These are phyloP conservation scores for Saccopteryx bilineata DNA, from an alignment of 2,113 vertebrate genomes.

Conservation along the genomic window DNA sequence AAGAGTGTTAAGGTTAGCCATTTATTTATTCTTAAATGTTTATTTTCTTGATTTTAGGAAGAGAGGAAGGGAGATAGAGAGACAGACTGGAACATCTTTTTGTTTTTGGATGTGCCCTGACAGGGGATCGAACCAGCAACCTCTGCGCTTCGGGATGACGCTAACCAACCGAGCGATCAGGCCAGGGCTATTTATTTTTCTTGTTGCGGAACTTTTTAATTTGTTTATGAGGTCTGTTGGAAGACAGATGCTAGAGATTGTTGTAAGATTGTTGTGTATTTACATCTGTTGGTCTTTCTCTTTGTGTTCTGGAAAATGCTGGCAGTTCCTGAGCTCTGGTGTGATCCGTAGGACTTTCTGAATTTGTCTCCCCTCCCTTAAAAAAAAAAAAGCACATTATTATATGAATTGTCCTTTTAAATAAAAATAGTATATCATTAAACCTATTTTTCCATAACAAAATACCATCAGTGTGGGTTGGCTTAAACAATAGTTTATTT, in stretches of 20 bases:
- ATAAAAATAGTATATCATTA: neutral
- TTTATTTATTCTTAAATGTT: neutral
- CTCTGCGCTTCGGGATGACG: too few relatives aligned
- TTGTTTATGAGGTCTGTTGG: neutral
- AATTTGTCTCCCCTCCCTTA: neutral
- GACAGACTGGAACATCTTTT: too few relatives aligned
- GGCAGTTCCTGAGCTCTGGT: neutral
- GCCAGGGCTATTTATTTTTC: neutral
- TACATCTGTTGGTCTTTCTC: neutral
- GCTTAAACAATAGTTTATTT: neutral
- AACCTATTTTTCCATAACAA: neutral
- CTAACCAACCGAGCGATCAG: too few relatives aligned
- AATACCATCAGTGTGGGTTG: neutral
- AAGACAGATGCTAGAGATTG: neutral
- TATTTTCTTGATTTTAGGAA: too few relatives aligned
- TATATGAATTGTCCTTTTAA: neutral
- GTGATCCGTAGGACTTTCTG: neutral
- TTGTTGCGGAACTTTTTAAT: neutral
- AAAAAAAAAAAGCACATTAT: too few relatives aligned
- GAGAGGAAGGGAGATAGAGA: too few relatives aligned
- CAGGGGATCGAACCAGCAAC: too few relatives aligned
- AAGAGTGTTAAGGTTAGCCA: neutral
- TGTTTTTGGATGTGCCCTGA: too few relatives aligned
- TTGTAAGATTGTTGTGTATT: neutral
- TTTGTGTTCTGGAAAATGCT: neutral